phyloP scores from a whole-genome alignment of 2,797 vertebrate genomes.

The Nannoperca obscura region DNA sequence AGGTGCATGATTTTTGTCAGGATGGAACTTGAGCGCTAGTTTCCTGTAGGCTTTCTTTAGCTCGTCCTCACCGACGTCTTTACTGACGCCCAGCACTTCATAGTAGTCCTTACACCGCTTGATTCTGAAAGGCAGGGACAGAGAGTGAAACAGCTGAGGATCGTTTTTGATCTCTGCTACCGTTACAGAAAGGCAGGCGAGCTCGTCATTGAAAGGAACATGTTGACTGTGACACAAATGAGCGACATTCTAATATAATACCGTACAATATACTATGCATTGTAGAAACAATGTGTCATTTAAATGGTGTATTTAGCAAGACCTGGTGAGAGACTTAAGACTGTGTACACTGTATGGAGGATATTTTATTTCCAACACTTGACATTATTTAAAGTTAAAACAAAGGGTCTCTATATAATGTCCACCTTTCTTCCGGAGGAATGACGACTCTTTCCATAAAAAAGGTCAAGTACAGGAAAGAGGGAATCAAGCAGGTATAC shows the following conservation, averaged over 20 bases:
- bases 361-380: not conserved
- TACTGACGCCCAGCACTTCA: constrained; percentile 93
- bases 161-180: not conserved
- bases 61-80: constrained; percentile 95
- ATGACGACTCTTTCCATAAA: not conserved
- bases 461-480: not conserved
- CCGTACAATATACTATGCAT: too few species aligned
- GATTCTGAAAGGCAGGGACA: constrained; percentile 86
- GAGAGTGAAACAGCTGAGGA: constrained; percentile 17
- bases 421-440: not conserved
- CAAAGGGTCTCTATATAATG: not conserved
- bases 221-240: not conserved
- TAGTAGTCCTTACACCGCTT: constrained; percentile 98
- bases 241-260: too few species aligned
- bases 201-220: not conserved
- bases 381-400: not conserved
- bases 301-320: not conserved
- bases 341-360: not conserved
- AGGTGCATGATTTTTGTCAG: constrained; percentile 97
- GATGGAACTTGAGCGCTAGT: constrained; percentile 97
- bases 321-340: not conserved
- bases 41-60: constrained; percentile 98
- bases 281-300: too few species aligned
- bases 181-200: not conserved
- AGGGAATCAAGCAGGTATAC: not conserved